These are phyloP conservation scores for Temnothorax curvispinosus DNA, from an alignment of 1,140 invertebrate species.

Conservation along the genomic window DNA sequence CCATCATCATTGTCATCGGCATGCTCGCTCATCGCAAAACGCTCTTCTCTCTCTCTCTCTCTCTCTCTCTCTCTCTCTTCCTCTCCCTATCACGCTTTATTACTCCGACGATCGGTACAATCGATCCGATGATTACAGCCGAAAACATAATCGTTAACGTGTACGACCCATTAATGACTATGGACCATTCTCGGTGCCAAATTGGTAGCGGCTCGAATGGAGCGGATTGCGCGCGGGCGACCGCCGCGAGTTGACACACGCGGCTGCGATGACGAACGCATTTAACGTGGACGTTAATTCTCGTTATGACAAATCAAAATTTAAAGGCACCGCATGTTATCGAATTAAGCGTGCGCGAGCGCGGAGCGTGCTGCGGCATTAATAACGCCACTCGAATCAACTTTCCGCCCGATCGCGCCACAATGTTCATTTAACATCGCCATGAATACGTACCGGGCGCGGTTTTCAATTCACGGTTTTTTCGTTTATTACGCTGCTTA, in stretches of 20 bases:
- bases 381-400: conserved; percentile 61
- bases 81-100: conserved; percentile 81
- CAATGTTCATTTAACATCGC: conserved; percentile 62
- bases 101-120: conserved; percentile 82
- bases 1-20: conserved; percentile 80
- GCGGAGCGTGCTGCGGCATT: conserved; percentile 45
- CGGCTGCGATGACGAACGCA: conserved; percentile 67
- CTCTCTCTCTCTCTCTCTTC: neutral
- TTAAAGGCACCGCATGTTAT: conserved; percentile 66
- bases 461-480: conserved; percentile 56
- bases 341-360: conserved; percentile 48
- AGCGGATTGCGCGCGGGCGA: conserved; percentile 53
- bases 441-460: conserved; percentile 46
- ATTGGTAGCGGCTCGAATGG: conserved; percentile 78
- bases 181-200: conserved; percentile 82
- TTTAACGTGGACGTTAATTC: conserved; percentile 70
- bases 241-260: conserved; percentile 60
- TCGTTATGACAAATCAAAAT: conserved; percentile 74
- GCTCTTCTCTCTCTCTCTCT: conserved; percentile 5
- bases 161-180: conserved; percentile 83
- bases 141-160: conserved; percentile 85
- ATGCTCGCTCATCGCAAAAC: conserved; percentile 19
- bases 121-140: conserved; percentile 84
- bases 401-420: conserved; percentile 56
- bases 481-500: conserved; percentile 60